These are phyloP conservation scores for Spilogale gracilis DNA, from an alignment of 2,113 vertebrate genomes.

Conservation along the genomic window DNA sequence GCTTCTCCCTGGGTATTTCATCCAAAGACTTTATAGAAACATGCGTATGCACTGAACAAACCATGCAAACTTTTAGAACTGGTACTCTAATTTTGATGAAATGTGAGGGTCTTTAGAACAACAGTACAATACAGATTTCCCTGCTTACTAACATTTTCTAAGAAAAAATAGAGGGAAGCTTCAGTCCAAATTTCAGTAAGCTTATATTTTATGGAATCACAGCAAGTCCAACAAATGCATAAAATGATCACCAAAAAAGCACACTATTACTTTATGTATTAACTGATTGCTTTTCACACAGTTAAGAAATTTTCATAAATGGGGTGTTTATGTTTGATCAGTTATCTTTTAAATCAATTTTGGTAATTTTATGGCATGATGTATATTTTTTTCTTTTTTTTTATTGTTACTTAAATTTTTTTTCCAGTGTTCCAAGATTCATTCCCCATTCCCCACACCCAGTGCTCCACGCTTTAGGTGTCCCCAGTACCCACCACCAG, in stretches of 20 bases:
- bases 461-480: too few relatives aligned
- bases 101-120: not conserved
- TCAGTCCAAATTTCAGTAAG: not conserved
- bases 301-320: not conserved
- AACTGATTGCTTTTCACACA: not conserved
- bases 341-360: not conserved
- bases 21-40: not conserved
- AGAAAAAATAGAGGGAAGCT: not conserved
- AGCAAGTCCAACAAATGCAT: not conserved
- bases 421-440: too few relatives aligned
- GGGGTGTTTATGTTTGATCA: not conserved
- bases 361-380: not conserved
- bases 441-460: too few relatives aligned
- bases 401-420: too few relatives aligned
- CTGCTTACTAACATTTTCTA: not conserved
- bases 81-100: slow-evolving; percentile 27
- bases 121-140: not conserved
- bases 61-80: not conserved
- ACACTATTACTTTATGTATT: not conserved
- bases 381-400: not conserved
- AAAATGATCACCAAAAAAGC: not conserved
- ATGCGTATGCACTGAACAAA: not conserved
- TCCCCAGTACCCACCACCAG: too few relatives aligned
- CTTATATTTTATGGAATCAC: not conserved
- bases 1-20: not conserved